These are phyloP conservation scores for Synaphobranchus kaupii DNA, from an alignment of 2,797 vertebrate species.

Conservation along the genomic window DNA sequence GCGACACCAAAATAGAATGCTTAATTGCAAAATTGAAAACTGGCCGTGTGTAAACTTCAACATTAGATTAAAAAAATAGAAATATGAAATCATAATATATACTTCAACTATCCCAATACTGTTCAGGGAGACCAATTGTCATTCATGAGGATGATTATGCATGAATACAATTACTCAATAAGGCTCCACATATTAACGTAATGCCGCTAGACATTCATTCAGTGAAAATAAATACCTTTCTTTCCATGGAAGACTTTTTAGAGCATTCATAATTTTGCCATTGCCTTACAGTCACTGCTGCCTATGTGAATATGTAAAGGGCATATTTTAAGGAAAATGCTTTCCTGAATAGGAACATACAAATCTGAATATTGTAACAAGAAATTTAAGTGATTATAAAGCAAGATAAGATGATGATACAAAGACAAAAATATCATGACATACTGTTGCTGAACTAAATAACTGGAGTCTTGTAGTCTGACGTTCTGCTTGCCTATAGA, in stretches of 20 bases:
- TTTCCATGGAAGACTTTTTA: background rate
- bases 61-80: background rate
- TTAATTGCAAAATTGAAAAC: background rate
- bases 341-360: background rate
- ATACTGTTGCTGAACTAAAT: background rate
- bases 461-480: background rate
- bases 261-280: background rate
- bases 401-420: background rate
- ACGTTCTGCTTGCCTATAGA: background rate
- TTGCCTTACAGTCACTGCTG: no score
- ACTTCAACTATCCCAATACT: background rate
- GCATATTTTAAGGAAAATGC: background rate
- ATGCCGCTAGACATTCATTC: background rate
- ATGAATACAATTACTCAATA: background rate
- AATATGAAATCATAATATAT: background rate
- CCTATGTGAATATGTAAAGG: background rate
- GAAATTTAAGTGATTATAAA: background rate
- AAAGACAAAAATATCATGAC: background rate
- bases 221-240: background rate
- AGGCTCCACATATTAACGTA: background rate
- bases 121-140: background rate
- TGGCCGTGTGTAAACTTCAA: no score
- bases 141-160: background rate
- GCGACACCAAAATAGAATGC: background rate
- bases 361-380: background rate